Percentiles rank a stretch among this genome's conserved stretches.
These are phyloP conservation scores for Aporophyla nigra DNA, from an alignment of 2,888 invertebrate genomes.

Conservation along the genomic window DNA sequence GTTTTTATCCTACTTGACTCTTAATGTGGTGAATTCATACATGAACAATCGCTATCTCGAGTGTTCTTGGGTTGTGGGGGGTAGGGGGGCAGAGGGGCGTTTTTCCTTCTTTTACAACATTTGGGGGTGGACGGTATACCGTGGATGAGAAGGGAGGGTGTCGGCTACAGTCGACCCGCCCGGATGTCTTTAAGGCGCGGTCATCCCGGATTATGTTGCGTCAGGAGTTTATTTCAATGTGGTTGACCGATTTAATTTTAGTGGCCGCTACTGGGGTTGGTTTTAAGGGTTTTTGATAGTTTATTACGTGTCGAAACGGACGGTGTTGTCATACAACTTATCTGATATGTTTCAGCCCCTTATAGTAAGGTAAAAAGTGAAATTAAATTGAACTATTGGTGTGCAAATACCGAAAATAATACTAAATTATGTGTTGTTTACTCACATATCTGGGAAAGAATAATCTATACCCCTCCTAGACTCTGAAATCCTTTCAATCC, in stretches of 20 bases:
- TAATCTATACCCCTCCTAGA: neutral
- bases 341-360: neutral
- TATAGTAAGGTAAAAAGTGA: neutral
- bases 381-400: neutral
- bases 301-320: neutral
- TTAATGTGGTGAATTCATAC: conserved; percentile 94
- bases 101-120: conserved; percentile 83
- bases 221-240: conserved; percentile 66
- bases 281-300: conserved; percentile 14
- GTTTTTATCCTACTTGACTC: conserved; percentile 92
- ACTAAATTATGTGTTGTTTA: neutral
- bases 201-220: conserved; percentile 63
- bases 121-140: conserved; percentile 68
- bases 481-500: neutral
- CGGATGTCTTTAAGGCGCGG: conserved; percentile 72
- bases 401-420: neutral
- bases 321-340: neutral
- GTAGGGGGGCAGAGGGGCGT: conserved; percentile 68
- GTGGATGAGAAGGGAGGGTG: conserved; percentile 63
- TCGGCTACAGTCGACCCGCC: conserved; percentile 68
- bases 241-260: conserved; percentile 54
- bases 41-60: conserved; percentile 91
- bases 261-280: conserved; percentile 13
- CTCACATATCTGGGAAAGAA: fast-evolving
- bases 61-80: conserved; percentile 76